These are phyloP conservation scores for Radopholus similis DNA, from an alignment of 1,140 invertebrate species.

Conservation along the genomic window DNA sequence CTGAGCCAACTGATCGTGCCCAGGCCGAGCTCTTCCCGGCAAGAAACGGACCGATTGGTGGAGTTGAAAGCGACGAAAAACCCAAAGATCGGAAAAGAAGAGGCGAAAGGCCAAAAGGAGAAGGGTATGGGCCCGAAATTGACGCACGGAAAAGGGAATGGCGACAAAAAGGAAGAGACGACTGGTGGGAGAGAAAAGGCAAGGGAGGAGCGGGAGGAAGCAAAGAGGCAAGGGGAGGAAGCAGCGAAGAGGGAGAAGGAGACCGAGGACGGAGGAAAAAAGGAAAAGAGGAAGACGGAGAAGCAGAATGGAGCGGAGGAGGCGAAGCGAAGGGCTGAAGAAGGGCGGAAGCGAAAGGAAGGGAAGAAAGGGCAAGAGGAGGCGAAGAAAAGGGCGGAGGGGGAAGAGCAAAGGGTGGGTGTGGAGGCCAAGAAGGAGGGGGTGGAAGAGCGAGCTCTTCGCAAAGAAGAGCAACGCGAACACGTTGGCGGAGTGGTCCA, in stretches of 20 bases:
- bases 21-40: too few species aligned
- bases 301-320: not conserved
- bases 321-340: not conserved
- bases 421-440: too few species aligned
- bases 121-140: not conserved
- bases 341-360: too few species aligned
- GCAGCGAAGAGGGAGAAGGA: not conserved
- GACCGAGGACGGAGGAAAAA: not conserved
- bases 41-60: too few species aligned
- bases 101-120: not conserved
- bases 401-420: too few species aligned
- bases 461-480: too few species aligned
- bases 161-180: not conserved
- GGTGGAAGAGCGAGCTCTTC: too few species aligned
- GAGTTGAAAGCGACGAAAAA: not conserved
- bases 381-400: too few species aligned
- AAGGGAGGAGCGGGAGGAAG: not conserved
- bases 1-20: too few species aligned
- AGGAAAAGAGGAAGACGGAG: not conserved
- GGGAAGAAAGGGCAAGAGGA: too few species aligned
- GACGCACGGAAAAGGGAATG: not conserved
- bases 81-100: not conserved
- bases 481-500: too few species aligned
- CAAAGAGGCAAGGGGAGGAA: not conserved
- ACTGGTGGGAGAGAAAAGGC: not conserved